phyloP scores from a whole-genome alignment of 2,888 invertebrate genomes.

The Ethmia dodecea region DNA sequence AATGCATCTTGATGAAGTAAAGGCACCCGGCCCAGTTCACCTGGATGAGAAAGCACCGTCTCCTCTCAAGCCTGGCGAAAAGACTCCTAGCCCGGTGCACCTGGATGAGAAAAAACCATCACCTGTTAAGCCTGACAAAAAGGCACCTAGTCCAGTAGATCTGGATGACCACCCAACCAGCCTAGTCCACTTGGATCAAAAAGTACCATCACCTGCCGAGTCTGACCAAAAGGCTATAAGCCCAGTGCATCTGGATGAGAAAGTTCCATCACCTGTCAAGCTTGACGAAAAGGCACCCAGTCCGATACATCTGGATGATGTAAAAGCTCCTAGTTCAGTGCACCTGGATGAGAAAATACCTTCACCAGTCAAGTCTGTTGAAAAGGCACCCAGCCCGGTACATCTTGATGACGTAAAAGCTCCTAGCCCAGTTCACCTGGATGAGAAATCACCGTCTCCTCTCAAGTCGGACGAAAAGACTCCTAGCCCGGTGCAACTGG shows the following conservation, averaged over 20 bases:
- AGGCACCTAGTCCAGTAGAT: constrained; percentile 3
- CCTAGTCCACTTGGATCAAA: constrained; percentile 11
- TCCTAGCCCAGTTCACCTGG: neutral
- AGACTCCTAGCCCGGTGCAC: constrained; percentile 8
- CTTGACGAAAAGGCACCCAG: neutral
- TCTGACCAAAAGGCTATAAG: neutral
- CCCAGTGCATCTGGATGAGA: neutral
- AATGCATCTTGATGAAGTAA: neutral
- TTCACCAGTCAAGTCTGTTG: constrained; percentile 6
- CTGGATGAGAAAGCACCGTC: neutral
- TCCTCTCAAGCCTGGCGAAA: neutral
- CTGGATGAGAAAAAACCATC: constrained; percentile 8
- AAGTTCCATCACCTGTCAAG: neutral
- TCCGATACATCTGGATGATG: neutral
- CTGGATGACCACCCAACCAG: constrained; percentile 10
- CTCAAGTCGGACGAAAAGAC: constrained; percentile 4
- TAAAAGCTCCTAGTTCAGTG: constrained; percentile 8
- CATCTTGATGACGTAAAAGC: neutral
- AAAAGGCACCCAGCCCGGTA: constrained; percentile 4
- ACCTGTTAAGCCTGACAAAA: constrained; percentile 6
- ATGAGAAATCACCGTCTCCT: constrained; percentile 3
- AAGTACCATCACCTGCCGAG: too few relatives aligned
- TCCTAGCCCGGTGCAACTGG: neutral
- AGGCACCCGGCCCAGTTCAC: neutral
- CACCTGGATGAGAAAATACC: constrained; percentile 6